These are phyloP conservation scores for Bicyclus anynana DNA, from an alignment of 1,140 invertebrate species.

Conservation along the genomic window DNA sequence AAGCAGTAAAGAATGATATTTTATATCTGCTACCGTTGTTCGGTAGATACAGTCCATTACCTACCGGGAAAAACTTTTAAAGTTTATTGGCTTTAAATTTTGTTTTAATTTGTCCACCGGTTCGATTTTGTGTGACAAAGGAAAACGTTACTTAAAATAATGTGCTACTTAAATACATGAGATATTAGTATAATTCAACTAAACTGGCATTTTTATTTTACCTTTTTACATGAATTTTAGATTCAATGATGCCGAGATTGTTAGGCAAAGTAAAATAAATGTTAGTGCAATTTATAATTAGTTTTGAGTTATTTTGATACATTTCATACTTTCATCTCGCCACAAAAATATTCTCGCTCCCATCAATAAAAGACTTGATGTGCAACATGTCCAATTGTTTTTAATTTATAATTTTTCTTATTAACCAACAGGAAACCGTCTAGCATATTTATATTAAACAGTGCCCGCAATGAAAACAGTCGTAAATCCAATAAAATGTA, in stretches of 20 bases:
- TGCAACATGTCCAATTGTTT: constrained; percentile 17
- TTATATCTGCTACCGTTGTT: constrained; percentile 24
- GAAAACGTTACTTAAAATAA: not conserved
- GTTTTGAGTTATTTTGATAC: too few species aligned
- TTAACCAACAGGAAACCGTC: constrained; percentile 59
- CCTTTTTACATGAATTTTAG: not conserved
- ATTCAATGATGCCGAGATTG: not conserved
- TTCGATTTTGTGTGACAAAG: constrained; percentile 12
- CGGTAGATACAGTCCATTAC: constrained; percentile 6
- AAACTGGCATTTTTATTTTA: not conserved
- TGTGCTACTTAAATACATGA: not conserved
- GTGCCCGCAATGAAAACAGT: constrained; percentile 68
- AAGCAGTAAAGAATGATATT: constrained; percentile 9
- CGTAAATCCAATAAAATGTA: constrained; percentile 70
- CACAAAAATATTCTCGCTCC: not conserved
- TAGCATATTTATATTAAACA: constrained; percentile 70
- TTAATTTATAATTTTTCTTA: constrained; percentile 26
- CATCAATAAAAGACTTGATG: not conserved
- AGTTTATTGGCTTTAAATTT: constrained; percentile 26
- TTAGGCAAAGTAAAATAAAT: not conserved
- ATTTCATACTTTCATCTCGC: not conserved
- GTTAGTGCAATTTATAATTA: too few species aligned
- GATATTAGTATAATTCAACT: not conserved
- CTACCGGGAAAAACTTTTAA: constrained; percentile 13
- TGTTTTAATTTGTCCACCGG: constrained; percentile 21